Percentiles rank a stretch among this genome's conserved stretches.
These are phyloP conservation scores for Apocrypta bakeri DNA, from an alignment of 1,140 invertebrate species.

Conservation along the genomic window DNA sequence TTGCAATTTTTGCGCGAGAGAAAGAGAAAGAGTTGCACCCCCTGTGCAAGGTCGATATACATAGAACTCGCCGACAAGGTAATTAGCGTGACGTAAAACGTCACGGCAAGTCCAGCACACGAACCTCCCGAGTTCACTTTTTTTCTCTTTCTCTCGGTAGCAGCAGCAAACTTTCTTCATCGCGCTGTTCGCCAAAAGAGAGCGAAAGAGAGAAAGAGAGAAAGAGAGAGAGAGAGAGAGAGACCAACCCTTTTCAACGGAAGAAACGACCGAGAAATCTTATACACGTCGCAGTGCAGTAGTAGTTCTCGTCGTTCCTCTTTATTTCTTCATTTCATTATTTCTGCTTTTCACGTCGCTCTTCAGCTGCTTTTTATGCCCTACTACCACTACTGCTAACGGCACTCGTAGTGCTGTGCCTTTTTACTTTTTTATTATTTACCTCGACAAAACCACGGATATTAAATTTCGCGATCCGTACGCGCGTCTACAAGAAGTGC, in stretches of 20 bases:
- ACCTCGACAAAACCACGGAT: background rate
- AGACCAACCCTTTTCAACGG: conserved; percentile 13
- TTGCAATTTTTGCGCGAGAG: conserved; percentile 41
- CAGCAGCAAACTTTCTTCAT: conserved; percentile 42
- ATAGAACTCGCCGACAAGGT: conserved; percentile 49
- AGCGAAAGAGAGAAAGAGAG: background rate
- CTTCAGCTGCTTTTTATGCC: background rate
- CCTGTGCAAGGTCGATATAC: conserved; percentile 23
- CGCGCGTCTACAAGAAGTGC: background rate
- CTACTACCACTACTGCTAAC: background rate
- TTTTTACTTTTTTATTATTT: background rate
- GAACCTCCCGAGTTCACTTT: conserved; percentile 16
- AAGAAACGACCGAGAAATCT: conserved; percentile 39
- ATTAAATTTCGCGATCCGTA: conserved; percentile 4
- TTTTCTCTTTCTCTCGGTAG: background rate
- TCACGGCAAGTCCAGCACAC: conserved; percentile 29
- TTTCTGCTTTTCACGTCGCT: conserved; percentile 34
- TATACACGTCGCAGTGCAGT: conserved; percentile 19
- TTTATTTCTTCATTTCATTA: conserved; percentile 25
- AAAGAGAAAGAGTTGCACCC: background rate
- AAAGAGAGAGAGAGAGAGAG: too few species aligned
- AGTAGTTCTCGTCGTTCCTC: conserved; percentile 11
- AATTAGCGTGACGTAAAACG: conserved; percentile 49
- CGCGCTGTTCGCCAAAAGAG: background rate
- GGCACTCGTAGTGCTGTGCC: background rate